A percentile compares a stretch with the other conserved stretches of the same genome.
These are phyloP conservation scores for Strigops habroptila DNA, from an alignment of 2,113 vertebrate genomes.

Conservation along the genomic window DNA sequence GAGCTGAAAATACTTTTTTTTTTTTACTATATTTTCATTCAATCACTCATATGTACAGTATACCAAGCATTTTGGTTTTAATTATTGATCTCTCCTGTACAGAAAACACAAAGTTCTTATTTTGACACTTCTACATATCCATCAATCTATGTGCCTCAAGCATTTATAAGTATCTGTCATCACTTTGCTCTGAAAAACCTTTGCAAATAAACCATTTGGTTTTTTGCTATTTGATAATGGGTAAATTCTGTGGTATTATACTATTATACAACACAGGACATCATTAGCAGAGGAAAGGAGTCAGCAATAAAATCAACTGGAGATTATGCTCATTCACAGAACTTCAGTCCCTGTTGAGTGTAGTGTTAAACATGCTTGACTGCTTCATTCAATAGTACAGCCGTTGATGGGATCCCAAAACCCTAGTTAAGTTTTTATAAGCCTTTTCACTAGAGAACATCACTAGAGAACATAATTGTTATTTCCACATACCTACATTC, in stretches of 20 bases:
- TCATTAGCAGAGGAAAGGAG: conserved; percentile 34
- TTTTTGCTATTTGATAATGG: neutral
- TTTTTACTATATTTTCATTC: neutral
- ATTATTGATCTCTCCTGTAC: neutral
- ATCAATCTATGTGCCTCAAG: neutral
- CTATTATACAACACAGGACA: neutral
- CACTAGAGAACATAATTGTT: conserved; percentile 61
- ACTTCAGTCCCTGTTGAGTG: conserved; percentile 38
- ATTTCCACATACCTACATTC: conserved; percentile 61
- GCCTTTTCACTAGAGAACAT: conserved; percentile 64
- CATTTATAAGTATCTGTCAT: neutral
- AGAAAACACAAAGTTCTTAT: neutral
- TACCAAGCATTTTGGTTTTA: neutral
- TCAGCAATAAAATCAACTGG: conserved; percentile 49
- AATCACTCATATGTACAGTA: neutral
- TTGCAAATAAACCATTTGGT: neutral
- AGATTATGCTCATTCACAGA: conserved; percentile 61
- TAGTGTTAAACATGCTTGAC: conserved; percentile 27
- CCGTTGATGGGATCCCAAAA: conserved; percentile 31
- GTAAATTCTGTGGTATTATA: neutral
- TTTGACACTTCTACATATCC: neutral
- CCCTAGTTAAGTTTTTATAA: conserved; percentile 59
- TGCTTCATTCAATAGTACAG: conserved; percentile 25
- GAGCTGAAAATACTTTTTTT: neutral
- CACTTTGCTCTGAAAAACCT: neutral